Evolutionary conservation across 2,888 invertebrate species (phyloP).

Genomic region (Uloborus plumipes): DNA sequence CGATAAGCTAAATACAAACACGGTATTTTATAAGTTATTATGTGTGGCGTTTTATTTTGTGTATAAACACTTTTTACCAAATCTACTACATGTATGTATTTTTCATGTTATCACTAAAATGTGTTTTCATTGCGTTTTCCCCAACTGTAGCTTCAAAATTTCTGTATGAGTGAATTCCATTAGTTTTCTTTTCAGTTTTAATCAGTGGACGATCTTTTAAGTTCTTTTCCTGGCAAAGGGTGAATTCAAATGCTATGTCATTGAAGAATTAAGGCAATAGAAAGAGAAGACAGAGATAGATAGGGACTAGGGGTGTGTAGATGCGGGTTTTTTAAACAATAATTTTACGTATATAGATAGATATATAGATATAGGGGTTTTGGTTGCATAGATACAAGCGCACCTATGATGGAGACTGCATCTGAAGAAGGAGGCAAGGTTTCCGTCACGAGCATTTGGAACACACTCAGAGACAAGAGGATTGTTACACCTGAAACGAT

Average conservation of each 20-base stretch:
- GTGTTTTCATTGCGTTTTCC: too few species aligned
- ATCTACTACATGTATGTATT: too few species aligned
- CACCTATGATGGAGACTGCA: slow-evolving; percentile 98
- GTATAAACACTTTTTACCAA: too few species aligned
- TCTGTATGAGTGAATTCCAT: too few species aligned
- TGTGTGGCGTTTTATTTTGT: too few species aligned
- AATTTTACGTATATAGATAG: not conserved
- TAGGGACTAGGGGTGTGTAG: slow-evolving; percentile 24
- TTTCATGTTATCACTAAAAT: too few species aligned
- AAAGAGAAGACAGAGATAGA: slow-evolving; percentile 12
- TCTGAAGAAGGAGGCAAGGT: slow-evolving; percentile 99
- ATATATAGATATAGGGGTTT: slow-evolving; percentile 8
- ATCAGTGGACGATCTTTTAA: too few species aligned
- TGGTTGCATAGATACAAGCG: slow-evolving; percentile 55
- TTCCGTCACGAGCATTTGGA: slow-evolving; percentile 98
- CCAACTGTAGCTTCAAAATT: too few species aligned
- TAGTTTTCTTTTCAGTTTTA: too few species aligned
- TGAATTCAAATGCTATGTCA: slow-evolving; percentile 41
- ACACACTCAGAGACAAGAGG: slow-evolving; percentile 96
- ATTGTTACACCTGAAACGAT: slow-evolving; percentile 89
- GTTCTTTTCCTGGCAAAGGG: too few species aligned
- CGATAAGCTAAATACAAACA: too few species aligned
- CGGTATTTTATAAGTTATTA: too few species aligned
- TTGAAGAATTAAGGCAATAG: slow-evolving; percentile 9
- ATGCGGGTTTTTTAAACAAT: slow-evolving; percentile 26